Conservation (phyloP, 2,113 vertebrate genomes). For the Sminthopsis crassicaudata region DNA sequence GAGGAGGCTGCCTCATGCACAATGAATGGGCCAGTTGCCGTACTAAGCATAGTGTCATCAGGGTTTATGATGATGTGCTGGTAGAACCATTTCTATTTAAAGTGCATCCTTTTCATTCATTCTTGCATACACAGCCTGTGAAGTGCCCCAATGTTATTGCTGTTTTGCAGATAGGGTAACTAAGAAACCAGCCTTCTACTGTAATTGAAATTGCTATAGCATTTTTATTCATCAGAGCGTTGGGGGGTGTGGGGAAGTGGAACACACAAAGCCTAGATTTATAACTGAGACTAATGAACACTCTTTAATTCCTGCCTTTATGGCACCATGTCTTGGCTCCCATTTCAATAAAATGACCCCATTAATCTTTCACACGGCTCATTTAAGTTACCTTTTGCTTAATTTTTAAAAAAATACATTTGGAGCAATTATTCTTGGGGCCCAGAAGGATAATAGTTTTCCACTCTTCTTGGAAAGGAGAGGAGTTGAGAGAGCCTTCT, state of each 20-base stretch:
- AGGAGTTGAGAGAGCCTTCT: background rate
- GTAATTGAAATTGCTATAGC: background rate
- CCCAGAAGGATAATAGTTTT: background rate
- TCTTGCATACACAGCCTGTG: background rate
- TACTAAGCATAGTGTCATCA: background rate
- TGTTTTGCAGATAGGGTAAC: no score
- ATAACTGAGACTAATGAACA: background rate
- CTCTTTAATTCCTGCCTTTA: background rate
- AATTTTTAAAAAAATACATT: background rate
- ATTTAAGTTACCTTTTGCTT: background rate
- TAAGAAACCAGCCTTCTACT: background rate
- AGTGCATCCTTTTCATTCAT: background rate
- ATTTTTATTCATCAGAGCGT: background rate
- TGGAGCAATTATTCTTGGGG: background rate
- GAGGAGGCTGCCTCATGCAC: background rate
- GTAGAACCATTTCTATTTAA: slow-evolving; percentile 4
- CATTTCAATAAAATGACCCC: background rate
- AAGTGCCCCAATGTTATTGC: background rate
- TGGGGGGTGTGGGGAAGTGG: background rate
- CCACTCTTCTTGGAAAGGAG: background rate
- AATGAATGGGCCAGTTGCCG: background rate
- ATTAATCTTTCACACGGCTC: background rate
- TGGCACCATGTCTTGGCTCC: background rate
- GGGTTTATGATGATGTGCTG: background rate
- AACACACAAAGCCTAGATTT: background rate